Base-by-base conservation (phyloP, 1,140 invertebrate species). In the Drosophila bocki region DNA sequence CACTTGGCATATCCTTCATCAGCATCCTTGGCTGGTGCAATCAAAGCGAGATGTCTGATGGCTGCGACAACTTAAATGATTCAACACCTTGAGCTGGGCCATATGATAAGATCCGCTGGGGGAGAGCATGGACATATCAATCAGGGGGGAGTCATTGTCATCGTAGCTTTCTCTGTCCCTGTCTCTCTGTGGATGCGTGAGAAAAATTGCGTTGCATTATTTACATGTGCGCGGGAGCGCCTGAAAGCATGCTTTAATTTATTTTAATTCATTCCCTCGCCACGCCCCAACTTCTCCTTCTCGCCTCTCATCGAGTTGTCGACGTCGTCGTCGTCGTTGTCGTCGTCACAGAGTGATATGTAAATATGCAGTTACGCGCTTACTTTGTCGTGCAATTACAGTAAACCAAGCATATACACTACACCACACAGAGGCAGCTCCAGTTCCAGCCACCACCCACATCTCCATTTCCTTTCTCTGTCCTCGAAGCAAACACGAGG, bases 161-260 rank as follows among this genome's bases (percentile, higher is more conserved):
- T 56, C 45, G 35, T 22, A 59, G 32, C 53, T 50, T 32, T 9
- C 15, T 9, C 19, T 13, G n/a, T 29, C 51, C 3, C 45, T 1
- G 15, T 58, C 42, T 47, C 56, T 62, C 56, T 42, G 22, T 37
- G 57, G 63, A 41, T 77, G 74, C 54, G 80, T 63, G 85, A 88
- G 84, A 88, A 88, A 88, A 88, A 88, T 88, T 83, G 75, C 63
- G 75, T 69, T 88, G 85, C 85, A 90, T 88, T 88, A 88, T 90
- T 88, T 88, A 88, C 85, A 79, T 85, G 81, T 72, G 19, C 69
- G 78, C 68, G 82, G 86, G 62, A 68, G 60, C 72, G 61, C 81
- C 86, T 85, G 85, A 90, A 90, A 90, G 86, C 85, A 85, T 85
- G 86, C 82, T 90, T 90, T 90, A 90, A 90, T 90, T 90, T 90